Evolutionary conservation across 1,140 invertebrate genomes (phyloP), one percentile per base, ranked within the genome.

Genomic region (Nomia melanderi): DNA sequence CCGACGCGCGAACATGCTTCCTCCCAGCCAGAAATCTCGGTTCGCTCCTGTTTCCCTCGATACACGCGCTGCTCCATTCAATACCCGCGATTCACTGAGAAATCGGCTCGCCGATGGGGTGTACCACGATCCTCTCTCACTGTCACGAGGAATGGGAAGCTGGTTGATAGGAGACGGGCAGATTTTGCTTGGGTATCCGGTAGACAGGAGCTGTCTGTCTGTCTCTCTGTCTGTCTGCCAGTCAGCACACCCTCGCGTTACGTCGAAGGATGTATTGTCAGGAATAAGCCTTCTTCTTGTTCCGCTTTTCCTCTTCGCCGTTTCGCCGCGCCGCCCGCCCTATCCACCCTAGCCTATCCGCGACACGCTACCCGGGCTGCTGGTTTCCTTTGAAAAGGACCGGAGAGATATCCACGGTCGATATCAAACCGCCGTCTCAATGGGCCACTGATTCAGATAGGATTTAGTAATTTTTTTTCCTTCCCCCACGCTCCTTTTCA

Each of bases 401-500:
- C 63, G 63, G 29, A 8, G 67, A 80, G 77, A 83, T 84, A 88
- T 87, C 82, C 82, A 79, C 77, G 73, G 74, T 72, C 63, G 86
- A 86, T 90, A 90, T 90, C 87, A 88, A 88, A 87, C 85, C 81
- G 47, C 70, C 84, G 67, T 27, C 76, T 90, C 87, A 89, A 88
- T 86, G 70, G 84, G 83, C 84, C 77, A 73, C 57, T 78, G 79
- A 87, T 79, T 87, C 87, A 77, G 85, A 88, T 88, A 82, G 81
- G 87, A 89, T 90, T 90, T 86, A 74, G 79, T 82, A 74, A 83
- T 87, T 88, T 88, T 89, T 88, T 78, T 77, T 3, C 62, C 29
- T 36, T n/a, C n/a, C n/a, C n/a, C n/a, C n/a, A n/a, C n/a, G n/a
- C 33, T 36, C 8, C 8, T 36, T 36, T 8, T 36, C 8, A 3